Base-by-base conservation (phyloP, 2,888 invertebrate genomes). In the Trachelus tabidus region DNA sequence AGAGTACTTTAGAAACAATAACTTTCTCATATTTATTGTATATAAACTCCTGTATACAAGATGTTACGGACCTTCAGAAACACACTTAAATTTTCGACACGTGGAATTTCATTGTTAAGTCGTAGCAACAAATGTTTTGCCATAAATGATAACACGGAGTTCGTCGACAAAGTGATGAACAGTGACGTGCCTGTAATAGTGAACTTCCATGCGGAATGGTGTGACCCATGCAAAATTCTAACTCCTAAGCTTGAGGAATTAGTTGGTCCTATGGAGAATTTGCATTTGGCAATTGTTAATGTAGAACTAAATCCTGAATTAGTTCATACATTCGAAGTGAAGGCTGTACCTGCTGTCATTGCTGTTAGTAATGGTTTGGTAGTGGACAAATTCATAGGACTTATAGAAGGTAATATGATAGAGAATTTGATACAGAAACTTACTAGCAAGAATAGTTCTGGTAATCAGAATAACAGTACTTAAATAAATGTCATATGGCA, bases 121-220 rank as follows among this genome's bases (percentile, higher is more conserved):
- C 82, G 83, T 40, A 88, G 83, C 35, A 85, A 88, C 76, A 91
- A 89, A 75, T 88, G 85, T 75, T 91, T 91, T 75, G 87, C 90
- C 73, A 95, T 96, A 84, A 95, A 94, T 87, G 95, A 95, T 91
- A 95, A 96, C 88, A 95, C 94, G 80, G 96, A 96, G 84, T 96
- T 96, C 90, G 93, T 96, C 81, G 94, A 94, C 84, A 96, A 96
- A 93, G 96, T 97, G 76, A 96, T 97, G 94, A 96, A 97, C 90
- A 96, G 96, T 85, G 94, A 94, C 68, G 95, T 95, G 86, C 96
- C 97, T 40, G 97, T 97, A n/a, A 96, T 97, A 90, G 97, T 97
- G 0, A 97, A 97, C 90, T 97, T 97, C 89, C 97, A 97, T 88
- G 97, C 97, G 0, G 97, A 97, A 84, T 97, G 97, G 97, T 97